Base-by-base conservation (phyloP, 2,113 vertebrate genomes). In the Melanostigma gelatinosum region DNA sequence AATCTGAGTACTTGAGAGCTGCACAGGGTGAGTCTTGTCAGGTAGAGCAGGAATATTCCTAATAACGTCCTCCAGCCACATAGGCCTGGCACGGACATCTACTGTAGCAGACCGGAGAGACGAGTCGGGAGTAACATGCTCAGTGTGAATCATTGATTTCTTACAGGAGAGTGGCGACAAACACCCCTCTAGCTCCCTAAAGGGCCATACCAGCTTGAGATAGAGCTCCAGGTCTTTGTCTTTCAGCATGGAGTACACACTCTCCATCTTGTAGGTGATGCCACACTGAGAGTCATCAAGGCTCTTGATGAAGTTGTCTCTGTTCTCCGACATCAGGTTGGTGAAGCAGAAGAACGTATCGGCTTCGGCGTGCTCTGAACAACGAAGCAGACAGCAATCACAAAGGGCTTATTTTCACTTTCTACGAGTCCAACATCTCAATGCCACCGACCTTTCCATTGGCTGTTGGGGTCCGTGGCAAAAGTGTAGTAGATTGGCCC, bases 311-410 rank as follows among this genome's bases (percentile, higher is more conserved):
- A 99, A 99, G 92, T 98, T 99, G 91, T 99, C 98, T 63, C 97
- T 94, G 94, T 98, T 99, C 94, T 99, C 97, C 0, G 98, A 96
- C 98, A 99, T 99, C 83, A 99, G 95, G 89, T 97, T 98, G 79
- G 98, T 99, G 91, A 99, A 99, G 85, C 98, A 99, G 92, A 99
- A 99, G 91, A 99, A 99, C 0, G 97, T 99, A 72, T 99, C 98
- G 0, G 97, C 97, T 83, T 99, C 98, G 0, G 98, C 98, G 0
- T 99, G 97, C 77, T 99, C 98, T 99, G 91, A 9, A 71, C 12
- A 44, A 69, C 0, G 0, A 12, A 70, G 12, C 32, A 71, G 29
- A 71, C 46, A 22, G 29, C 44, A 29, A 27, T 65, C 55, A 62
- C 48, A 15, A 38, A 27, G 12, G 4, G 4, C 1, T 40, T 13